Base-by-base conservation (phyloP, 2,888 invertebrate species). In the Synanthedon tipuliformis region DNA sequence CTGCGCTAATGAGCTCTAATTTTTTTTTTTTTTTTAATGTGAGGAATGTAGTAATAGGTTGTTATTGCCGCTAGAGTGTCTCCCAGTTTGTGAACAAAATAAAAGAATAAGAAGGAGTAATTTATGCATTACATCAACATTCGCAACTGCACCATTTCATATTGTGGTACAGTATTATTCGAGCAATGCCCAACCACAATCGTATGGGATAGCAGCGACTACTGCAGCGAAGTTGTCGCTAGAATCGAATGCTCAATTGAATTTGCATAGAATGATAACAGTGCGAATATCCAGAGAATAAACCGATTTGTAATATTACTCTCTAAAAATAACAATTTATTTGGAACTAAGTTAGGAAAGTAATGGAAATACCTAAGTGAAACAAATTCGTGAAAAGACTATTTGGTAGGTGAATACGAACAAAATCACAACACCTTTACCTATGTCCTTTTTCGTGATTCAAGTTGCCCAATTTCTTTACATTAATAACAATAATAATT, bases 211-310 rank as follows among this genome's bases (percentile, higher is more conserved):
- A 13, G 13, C 15, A 45, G 41, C 41, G 45, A 13, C 45, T 15
- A 45, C 15, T 23, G 49, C 49, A 63, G 60, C 62, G 60, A 71
- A 73, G 63, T 73, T 69, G 68, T 71, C 68, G 65, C 65, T 64
- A 54, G 65, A 73, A 68, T 72, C 69, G 70, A 68, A 60, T 66
- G 65, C 55, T 63, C 73, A 69, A 74, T 79, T 73, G 66, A 73
- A 79, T 79, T 79, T 78, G 73, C 76, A 78, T 78, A 74, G 56
- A 55, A 58, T 67, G 67, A 72, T 75, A 72, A 64, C 68, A 64
- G 63, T 65, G 62, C 65, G 69, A 71, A 72, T 75, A 71, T 65
- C 68, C 68, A 62, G 60, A 59, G 66, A 63, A 67, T 67, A 63
- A 60, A 60, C 61, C 59, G 53, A 51, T 49, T 16, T 18, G 12